These are phyloP conservation scores for human (Homo sapiens) DNA, from an alignment of 2,113 vertebrate species.

Conservation along the genomic window DNA sequence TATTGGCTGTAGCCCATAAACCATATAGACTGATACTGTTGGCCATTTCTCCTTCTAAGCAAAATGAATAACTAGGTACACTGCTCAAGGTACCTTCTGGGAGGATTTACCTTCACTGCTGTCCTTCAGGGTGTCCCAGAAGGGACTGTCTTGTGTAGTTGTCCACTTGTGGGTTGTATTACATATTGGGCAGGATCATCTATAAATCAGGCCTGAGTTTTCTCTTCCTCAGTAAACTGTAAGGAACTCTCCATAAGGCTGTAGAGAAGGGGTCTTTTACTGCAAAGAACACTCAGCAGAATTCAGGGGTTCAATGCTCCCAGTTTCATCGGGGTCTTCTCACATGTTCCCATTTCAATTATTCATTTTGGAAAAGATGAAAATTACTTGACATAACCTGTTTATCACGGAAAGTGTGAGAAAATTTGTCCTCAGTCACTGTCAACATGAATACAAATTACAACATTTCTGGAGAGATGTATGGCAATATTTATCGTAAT, in stretches of 20 bases:
- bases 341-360: background rate
- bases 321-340: background rate
- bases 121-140: background rate
- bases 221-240: background rate
- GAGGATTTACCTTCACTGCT: background rate
- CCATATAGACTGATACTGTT: background rate
- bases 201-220: background rate
- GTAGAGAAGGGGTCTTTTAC: background rate
- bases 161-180: background rate
- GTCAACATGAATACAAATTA: background rate
- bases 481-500: background rate
- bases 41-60: background rate
- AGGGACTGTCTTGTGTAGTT: background rate
- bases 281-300: background rate
- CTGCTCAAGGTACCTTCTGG: background rate
- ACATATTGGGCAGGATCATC: background rate
- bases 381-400: background rate
- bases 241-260: background rate
- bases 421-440: background rate
- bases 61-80: background rate
- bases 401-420: background rate
- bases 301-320: background rate
- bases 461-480: background rate
- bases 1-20: background rate
- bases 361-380: background rate